Percentiles rank a stretch among this genome's conserved stretches.
phyloP scores from a whole-genome alignment of 2,888 invertebrate genomes.

The Aphrophora alni region DNA sequence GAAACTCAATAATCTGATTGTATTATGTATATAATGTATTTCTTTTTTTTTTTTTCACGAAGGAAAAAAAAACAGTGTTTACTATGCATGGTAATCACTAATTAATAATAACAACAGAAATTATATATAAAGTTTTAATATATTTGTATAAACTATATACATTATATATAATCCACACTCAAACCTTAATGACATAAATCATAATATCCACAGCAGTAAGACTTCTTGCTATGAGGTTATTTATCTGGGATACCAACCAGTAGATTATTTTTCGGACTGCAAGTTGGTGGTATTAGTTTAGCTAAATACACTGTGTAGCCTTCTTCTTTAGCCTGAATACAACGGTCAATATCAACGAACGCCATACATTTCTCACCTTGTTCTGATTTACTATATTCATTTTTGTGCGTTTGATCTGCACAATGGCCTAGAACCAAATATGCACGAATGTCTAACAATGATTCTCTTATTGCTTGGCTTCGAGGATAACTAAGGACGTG shows the following conservation, averaged over 20 bases:
- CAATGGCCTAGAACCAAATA: constrained; percentile 86
- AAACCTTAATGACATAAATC: too few species aligned
- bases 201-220: too few species aligned
- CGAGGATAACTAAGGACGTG: constrained; percentile 83
- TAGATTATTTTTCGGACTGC: constrained; percentile 93
- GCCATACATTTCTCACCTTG: constrained; percentile 89
- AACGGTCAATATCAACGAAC: constrained; percentile 86
- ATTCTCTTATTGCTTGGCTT: constrained; percentile 62
- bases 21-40: too few species aligned
- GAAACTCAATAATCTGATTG: too few species aligned
- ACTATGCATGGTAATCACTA: too few species aligned
- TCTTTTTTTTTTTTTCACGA: too few species aligned
- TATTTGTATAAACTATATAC: too few species aligned
- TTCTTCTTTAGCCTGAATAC: constrained; percentile 71
- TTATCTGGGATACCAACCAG: constrained; percentile 67
- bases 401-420: constrained; percentile 88
- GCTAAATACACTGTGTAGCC: constrained; percentile 79
- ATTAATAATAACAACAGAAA: too few species aligned
- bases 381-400: constrained; percentile 69
- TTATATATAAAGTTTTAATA: too few species aligned
- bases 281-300: constrained; percentile 78
- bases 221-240: background rate
- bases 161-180: too few species aligned
- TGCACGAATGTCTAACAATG: constrained; percentile 59
- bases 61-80: too few species aligned